Base-by-base conservation (phyloP, 64 coral and sea anemone species). In the Anthopleura sola region DNA sequence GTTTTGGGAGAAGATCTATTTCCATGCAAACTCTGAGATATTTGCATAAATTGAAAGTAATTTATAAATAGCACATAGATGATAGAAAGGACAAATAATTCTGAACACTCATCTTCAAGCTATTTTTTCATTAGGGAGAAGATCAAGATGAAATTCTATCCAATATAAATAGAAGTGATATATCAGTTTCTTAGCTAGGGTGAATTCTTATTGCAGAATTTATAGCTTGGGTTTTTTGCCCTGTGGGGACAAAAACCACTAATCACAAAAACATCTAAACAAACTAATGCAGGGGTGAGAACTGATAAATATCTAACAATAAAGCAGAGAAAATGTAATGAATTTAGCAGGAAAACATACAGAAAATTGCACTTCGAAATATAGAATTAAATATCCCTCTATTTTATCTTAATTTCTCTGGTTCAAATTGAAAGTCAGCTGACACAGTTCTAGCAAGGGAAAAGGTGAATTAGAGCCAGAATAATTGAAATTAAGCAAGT, bases 341-440 rank as follows among this genome's bases (percentile, higher is more conserved):
- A 33, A 29, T 33, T 71, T 32, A 71, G 28, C 66, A 31, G 34
- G 15, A 71, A 71, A 53, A 53, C 50, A 53, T 48, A 48, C 1
- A 53, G 50, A 53, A 53, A 53, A 53, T 53, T 53, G 0, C 50
- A 53, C 18, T 56, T 1, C n/a, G 11, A 26, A 26, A 7, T 9
- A 26, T 17, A 18, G 55, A 26, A 66, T 31, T 71, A 71, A 71
- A 34, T 34, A 16, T 16, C 66, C n/a, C n/a, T 16, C 66, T 34
- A 36, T 71, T 71, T 33, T 71, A 71, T 71, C 29, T 34, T 29
- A 36, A 71, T 71, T 71, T 71, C 14, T n/a, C 11, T 32, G n/a
- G 26, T 32, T 15, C 13, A 71, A 71, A 71, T 71, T 71, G 66
- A 71, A 71, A 71, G 24, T 71, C 66, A 71, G 66, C 66, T 71